phyloP scores from a whole-genome alignment of 2,113 vertebrate genomes.

The Chlorodrepanis virens region DNA sequence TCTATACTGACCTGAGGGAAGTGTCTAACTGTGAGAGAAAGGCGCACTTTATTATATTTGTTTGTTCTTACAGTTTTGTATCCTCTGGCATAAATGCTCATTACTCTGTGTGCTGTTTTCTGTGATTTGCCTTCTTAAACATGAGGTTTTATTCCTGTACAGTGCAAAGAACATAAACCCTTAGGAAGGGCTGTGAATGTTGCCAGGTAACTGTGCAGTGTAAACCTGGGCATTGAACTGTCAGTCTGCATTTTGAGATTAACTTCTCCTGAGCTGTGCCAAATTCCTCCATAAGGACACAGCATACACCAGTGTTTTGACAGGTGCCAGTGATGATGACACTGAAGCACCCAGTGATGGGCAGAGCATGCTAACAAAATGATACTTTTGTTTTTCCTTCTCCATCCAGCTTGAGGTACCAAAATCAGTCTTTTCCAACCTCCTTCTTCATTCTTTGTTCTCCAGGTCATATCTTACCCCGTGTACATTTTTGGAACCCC shows the following conservation, averaged over 20 bases:
- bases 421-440: neutral
- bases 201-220: neutral
- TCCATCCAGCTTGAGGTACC: neutral
- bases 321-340: neutral
- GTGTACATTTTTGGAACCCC: neutral
- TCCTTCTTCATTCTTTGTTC: neutral
- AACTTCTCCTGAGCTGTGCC: neutral
- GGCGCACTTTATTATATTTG: neutral
- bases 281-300: neutral
- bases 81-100: neutral
- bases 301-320: neutral
- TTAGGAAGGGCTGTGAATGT: neutral
- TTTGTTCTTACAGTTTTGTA: neutral
- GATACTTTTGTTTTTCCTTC: neutral
- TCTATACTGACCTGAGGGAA: neutral
- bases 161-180: neutral
- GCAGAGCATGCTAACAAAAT: neutral
- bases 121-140: neutral
- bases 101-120: neutral
- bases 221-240: neutral
- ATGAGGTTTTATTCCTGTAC: neutral
- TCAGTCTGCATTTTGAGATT: neutral
- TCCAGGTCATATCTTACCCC: neutral
- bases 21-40: neutral
- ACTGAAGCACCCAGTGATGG: neutral